A percentile compares a stretch with the other conserved stretches of the same genome.
Evolutionary conservation across 2,797 vertebrate species (phyloP).

Genomic region (Hydrocynus forskahlii): DNA sequence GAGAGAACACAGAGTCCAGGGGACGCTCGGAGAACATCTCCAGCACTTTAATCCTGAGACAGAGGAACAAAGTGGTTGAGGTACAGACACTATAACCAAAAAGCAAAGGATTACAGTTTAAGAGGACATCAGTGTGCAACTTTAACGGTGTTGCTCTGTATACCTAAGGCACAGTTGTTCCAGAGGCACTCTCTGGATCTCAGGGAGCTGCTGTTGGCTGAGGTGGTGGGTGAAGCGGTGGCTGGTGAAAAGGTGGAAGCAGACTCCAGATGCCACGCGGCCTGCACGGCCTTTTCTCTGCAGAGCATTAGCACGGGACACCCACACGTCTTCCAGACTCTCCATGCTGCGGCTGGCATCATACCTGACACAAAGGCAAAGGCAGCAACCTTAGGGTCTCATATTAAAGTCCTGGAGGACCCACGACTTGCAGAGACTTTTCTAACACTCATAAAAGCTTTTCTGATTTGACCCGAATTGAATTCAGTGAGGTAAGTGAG

Average conservation of each 20-base stretch:
- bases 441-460: too few species aligned
- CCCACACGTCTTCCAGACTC: slow-evolving; percentile 94
- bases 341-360: slow-evolving; percentile 97
- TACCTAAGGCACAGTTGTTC: slow-evolving; percentile 92
- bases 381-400: background rate
- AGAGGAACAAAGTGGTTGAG: background rate
- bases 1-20: slow-evolving; percentile 88
- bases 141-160: background rate
- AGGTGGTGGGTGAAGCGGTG: slow-evolving; percentile 92
- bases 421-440: too few species aligned
- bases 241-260: slow-evolving; percentile 97
- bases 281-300: slow-evolving; percentile 95
- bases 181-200: slow-evolving; percentile 94
- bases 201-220: slow-evolving; percentile 89
- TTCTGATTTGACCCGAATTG: background rate
- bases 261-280: slow-evolving; percentile 92
- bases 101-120: background rate
- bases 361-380: slow-evolving; percentile 75
- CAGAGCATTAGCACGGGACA: slow-evolving; percentile 91
- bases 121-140: background rate
- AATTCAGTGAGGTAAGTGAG: background rate
- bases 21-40: slow-evolving; percentile 86
- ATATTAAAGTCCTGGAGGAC: too few species aligned
- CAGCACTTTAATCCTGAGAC: slow-evolving; percentile 92
- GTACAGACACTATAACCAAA: background rate